A percentile compares a stretch with the other conserved stretches of the same genome.
These are phyloP conservation scores for Eledona agricola DNA, from an alignment of 2,888 invertebrate species.

Conservation along the genomic window DNA sequence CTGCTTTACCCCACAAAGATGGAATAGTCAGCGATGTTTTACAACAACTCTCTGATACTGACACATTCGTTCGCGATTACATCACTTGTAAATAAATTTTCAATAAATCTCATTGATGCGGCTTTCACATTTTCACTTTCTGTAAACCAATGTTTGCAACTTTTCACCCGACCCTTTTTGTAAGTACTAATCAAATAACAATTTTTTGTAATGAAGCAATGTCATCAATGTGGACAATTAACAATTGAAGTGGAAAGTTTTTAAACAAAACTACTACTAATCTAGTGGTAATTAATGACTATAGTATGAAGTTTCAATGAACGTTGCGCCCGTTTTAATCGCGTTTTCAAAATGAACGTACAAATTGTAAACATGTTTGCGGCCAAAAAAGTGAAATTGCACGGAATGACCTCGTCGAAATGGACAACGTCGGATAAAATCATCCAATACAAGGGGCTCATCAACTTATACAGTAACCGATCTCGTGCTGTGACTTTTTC, in stretches of 20 bases:
- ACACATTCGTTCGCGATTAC: slow-evolving; percentile 32
- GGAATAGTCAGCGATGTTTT: slow-evolving; percentile 45
- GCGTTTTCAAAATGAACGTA: slow-evolving; percentile 19
- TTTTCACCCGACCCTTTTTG: no score
- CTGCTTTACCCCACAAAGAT: slow-evolving; percentile 43
- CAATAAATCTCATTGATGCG: no score
- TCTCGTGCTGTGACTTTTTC: neutral
- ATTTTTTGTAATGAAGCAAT: no score
- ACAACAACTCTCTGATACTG: slow-evolving; percentile 45
- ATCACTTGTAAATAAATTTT: slow-evolving; percentile 21
- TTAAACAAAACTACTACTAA: no score
- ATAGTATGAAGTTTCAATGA: slow-evolving; percentile 18
- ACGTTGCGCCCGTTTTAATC: slow-evolving; percentile 4
- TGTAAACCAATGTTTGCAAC: no score
- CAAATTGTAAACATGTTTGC: slow-evolving; percentile 63
- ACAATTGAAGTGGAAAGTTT: no score
- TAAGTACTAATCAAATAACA: no score
- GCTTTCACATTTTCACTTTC: no score
- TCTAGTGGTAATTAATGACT: slow-evolving; percentile 14
- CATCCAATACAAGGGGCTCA: slow-evolving; percentile 71
- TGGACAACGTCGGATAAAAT: slow-evolving; percentile 75
- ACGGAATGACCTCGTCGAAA: slow-evolving; percentile 71
- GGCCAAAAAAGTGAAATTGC: slow-evolving; percentile 68
- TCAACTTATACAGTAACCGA: slow-evolving; percentile 72
- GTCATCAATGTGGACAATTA: no score